A percentile compares a stretch with the other conserved stretches of the same genome.
Conservation (phyloP, 2,888 invertebrate genomes). For the Tipula lateralis region DNA sequence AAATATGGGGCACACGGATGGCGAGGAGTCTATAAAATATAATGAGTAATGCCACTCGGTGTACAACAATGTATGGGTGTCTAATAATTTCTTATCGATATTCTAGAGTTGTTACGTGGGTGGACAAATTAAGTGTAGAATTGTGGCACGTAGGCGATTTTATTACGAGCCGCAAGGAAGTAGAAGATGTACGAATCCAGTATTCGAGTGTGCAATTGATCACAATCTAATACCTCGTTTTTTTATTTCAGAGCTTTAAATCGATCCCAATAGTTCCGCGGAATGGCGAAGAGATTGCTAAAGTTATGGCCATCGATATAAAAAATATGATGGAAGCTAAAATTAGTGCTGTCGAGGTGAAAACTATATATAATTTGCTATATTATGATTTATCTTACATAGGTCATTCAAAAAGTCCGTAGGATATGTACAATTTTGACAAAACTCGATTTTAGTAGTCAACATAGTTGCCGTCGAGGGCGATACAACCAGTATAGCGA, state of each 20-base stretch:
- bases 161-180: conserved; percentile 72
- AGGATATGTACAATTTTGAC: not conserved
- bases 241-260: conserved; percentile 64
- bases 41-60: conserved; percentile 43
- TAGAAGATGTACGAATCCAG: conserved; percentile 61
- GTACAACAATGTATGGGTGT: too few species aligned
- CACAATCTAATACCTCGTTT: not conserved
- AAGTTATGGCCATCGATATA: conserved; percentile 78
- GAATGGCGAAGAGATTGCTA: conserved; percentile 72
- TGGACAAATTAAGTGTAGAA: conserved; percentile 73
- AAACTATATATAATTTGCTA: not conserved
- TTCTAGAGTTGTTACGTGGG: conserved; percentile 78
- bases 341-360: conserved; percentile 77
- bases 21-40: conserved; percentile 48
- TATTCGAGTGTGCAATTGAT: not conserved
- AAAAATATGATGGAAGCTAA: conserved; percentile 84
- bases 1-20: not conserved
- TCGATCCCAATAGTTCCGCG: conserved; percentile 68
- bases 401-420: too few species aligned
- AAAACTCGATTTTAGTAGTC: too few species aligned
- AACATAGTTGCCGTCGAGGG: too few species aligned
- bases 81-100: conserved; percentile 33
- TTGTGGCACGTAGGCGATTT: conserved; percentile 74
- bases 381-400: too few species aligned
- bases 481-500: too few species aligned